Evolutionary conservation across 2,113 vertebrate genomes (phyloP).

Genomic region (Corydoras sp.): DNA sequence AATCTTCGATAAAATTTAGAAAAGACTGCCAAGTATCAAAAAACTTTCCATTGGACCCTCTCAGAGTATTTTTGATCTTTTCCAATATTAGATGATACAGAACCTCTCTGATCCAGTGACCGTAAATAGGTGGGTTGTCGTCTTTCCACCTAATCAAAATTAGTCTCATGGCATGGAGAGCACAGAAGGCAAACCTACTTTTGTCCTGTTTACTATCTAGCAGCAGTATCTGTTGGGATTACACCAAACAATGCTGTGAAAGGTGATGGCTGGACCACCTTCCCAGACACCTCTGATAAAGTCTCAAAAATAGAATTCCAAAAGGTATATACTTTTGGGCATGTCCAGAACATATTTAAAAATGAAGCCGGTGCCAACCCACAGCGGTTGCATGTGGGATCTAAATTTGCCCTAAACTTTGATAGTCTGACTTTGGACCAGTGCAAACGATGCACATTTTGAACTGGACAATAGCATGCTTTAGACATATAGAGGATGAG

Average conservation of each 20-base stretch:
- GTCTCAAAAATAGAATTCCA: background rate
- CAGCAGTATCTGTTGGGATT: too few species aligned
- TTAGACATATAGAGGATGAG: background rate
- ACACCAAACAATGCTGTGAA: conserved; percentile 16
- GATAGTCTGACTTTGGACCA: background rate
- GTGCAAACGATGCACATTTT: background rate
- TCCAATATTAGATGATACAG: too few species aligned
- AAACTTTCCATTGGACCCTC: too few species aligned
- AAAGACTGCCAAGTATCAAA: too few species aligned
- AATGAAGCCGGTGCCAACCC: conserved; percentile 14
- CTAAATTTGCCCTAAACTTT: conserved; percentile 1
- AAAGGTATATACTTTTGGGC: conserved; percentile 2
- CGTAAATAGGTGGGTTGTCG: background rate
- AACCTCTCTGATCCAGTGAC: too few species aligned
- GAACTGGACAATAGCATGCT: background rate
- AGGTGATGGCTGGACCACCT: conserved; percentile 5
- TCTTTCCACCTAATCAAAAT: background rate
- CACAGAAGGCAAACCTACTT: background rate
- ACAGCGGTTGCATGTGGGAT: conserved; percentile 17
- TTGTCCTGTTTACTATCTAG: too few species aligned
- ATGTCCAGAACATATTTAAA: conserved; percentile 14
- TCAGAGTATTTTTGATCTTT: too few species aligned
- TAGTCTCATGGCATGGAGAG: background rate
- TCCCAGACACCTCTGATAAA: conserved; percentile 1
- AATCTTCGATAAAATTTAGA: too few species aligned